Percentiles rank a stretch among this genome's conserved stretches.
Conservation (phyloP, 2,888 invertebrate genomes). For the Apamea epomidion region DNA sequence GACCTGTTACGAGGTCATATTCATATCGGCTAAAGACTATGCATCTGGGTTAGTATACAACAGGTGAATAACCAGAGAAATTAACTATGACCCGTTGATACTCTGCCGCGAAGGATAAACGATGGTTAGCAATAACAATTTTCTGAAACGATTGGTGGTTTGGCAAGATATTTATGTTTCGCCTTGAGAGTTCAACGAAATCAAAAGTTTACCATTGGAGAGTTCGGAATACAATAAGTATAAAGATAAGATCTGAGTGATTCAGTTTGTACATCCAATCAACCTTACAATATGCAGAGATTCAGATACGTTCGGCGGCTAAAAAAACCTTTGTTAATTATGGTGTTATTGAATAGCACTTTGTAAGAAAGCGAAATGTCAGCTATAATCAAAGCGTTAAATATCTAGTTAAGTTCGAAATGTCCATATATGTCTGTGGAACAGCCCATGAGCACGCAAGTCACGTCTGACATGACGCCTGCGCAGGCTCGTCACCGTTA, state of each 20-base stretch:
- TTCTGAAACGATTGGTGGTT: constrained; percentile 49
- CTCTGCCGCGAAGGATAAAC: constrained; percentile 53
- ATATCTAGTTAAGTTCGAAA: constrained; percentile 63
- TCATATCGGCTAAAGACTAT: constrained; percentile 81
- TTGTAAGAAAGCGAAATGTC: constrained; percentile 22
- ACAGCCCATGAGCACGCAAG: constrained; percentile 64
- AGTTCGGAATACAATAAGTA: constrained; percentile 53
- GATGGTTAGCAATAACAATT: constrained; percentile 60
- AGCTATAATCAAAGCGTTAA: constrained; percentile 65
- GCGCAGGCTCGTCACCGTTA: constrained; percentile 80
- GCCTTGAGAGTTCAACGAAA: constrained; percentile 60
- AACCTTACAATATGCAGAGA: constrained; percentile 4
- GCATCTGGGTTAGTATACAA: constrained; percentile 84
- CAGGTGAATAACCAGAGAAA: constrained; percentile 80
- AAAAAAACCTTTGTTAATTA: constrained; percentile 2
- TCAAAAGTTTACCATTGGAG: constrained; percentile 50
- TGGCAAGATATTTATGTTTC: constrained; percentile 48
- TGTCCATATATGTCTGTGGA: constrained; percentile 44
- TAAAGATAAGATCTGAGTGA: constrained; percentile 35
- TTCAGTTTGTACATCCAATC: constrained; percentile 20
- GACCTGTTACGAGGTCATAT: constrained; percentile 85
- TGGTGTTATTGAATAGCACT: constrained; percentile 26
- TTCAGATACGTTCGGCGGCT: background rate
- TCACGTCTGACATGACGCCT: constrained; percentile 77
- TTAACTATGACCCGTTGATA: constrained; percentile 46